Evolutionary conservation across 2,797 vertebrate species (phyloP), one percentile per base, ranked within the genome.

Genomic region (Picus viridis): DNA sequence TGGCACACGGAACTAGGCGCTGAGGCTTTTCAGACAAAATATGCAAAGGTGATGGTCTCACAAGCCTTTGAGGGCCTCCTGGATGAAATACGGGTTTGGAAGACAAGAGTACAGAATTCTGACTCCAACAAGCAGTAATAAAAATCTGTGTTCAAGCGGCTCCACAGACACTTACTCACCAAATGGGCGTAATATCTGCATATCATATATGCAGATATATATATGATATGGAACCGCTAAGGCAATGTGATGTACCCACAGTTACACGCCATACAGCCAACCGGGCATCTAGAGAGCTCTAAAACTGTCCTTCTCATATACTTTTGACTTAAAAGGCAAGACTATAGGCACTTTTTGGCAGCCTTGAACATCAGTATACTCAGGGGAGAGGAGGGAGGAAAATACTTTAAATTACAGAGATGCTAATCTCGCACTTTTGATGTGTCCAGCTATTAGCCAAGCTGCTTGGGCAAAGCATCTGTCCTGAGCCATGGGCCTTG

Each of bases 11-110:
- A 92, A 9, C 85, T 64, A n/a, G 13, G 47, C 5, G 54, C 70
- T 0, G 57, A 91, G 93, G 16, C 93, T 95, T 89, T 93, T 75
- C 96, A 96, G 95, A 95, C 93, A 94, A 94, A 95, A 94, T 94
- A 95, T 20, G 87, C 89, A 93, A 94, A 94, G 93, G 93, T 95
- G 95, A 95, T 91, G 93, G 94, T 89, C 93, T 91, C 89, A 3
- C 77, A 94, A 93, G 94, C 76, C 90, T 94, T 79, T 8, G 39
- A 81, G 93, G 93, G 85, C 85, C 94, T 83, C 68, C 93, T 62
- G 84, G 89, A 93, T 94, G 85, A 81, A 95, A 94, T 41, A 14
- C 0, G 1, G 90, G 51, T 56, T 89, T 94, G 93, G 85, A 94
- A 95, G 84, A 75, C 36, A 58, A 45, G 82, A 92, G 80, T 17